A percentile compares a stretch with the other conserved stretches of the same genome.
Evolutionary conservation across 2,888 invertebrate genomes (phyloP).

Genomic region (Spilarctia lutea): DNA sequence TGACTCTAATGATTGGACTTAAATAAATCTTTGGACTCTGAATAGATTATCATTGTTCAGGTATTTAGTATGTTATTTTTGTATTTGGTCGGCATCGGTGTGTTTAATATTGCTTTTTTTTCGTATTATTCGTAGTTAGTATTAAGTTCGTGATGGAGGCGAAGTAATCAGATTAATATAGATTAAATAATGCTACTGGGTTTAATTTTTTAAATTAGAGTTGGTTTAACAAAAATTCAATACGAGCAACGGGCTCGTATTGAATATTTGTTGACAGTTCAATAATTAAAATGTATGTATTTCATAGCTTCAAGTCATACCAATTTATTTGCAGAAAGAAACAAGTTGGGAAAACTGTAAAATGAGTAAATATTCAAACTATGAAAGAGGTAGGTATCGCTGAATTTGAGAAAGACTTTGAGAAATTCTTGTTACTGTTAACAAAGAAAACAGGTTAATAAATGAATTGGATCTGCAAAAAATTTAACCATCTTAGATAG

Average conservation of each 20-base stretch:
- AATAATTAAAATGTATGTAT: background rate
- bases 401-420: background rate
- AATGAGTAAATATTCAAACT: background rate
- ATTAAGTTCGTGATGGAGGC: background rate
- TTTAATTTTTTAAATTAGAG: background rate
- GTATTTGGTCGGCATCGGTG: constrained; percentile 30
- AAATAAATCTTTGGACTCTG: constrained; percentile 68
- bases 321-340: background rate
- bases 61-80: constrained; percentile 35
- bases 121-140: background rate
- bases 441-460: background rate
- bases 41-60: constrained; percentile 66
- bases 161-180: background rate
- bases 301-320: background rate
- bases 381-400: background rate
- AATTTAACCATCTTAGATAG: background rate
- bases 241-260: background rate
- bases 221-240: background rate
- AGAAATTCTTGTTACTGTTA: background rate
- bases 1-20: constrained; percentile 76
- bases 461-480: background rate
- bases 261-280: background rate
- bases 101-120: constrained; percentile 1
- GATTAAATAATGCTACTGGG: background rate
- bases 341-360: background rate